A percentile compares a stretch with the other conserved stretches of the same genome.
Conservation (phyloP, 2,113 vertebrate species). For the Orientallactaga bullata region DNA sequence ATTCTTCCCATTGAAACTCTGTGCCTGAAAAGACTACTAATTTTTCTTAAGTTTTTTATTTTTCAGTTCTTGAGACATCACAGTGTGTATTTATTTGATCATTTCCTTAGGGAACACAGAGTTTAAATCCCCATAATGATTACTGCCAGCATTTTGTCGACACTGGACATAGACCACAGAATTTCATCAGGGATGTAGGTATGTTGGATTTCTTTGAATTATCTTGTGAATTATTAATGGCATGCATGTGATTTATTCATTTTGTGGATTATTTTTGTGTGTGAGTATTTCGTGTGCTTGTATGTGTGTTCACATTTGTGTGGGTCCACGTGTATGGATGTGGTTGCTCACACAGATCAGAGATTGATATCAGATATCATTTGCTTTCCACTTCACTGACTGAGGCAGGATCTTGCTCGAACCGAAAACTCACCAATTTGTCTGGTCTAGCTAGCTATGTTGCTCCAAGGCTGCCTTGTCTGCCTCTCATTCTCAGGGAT, state of each 20-base stretch:
- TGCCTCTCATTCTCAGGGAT: no score
- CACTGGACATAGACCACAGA: slow-evolving; percentile 98
- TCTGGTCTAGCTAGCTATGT: no score
- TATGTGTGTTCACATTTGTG: no score
- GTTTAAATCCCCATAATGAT: slow-evolving; percentile 98
- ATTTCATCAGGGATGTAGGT: slow-evolving; percentile 99
- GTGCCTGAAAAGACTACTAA: background rate
- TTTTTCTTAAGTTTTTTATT: background rate
- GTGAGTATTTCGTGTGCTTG: no score
- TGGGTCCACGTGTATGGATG: no score
- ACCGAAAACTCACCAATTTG: no score
- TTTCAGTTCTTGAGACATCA: slow-evolving; percentile 13
- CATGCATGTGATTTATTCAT: background rate
- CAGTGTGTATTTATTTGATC: slow-evolving; percentile 44
- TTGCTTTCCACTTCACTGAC: no score
- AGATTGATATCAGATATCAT: no score
- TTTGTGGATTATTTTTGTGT: slow-evolving; percentile 5
- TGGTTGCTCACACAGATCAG: no score
- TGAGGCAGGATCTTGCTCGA: no score
- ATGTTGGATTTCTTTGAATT: slow-evolving; percentile 78
- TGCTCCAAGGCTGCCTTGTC: no score
- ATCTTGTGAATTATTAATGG: background rate
- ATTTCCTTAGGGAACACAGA: slow-evolving; percentile 94
- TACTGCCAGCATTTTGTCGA: slow-evolving; percentile 99
- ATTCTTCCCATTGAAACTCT: slow-evolving; percentile 10